Conservation (phyloP, 53 echinoderm and acorn worm species). For the Echinarachnius parma region DNA sequence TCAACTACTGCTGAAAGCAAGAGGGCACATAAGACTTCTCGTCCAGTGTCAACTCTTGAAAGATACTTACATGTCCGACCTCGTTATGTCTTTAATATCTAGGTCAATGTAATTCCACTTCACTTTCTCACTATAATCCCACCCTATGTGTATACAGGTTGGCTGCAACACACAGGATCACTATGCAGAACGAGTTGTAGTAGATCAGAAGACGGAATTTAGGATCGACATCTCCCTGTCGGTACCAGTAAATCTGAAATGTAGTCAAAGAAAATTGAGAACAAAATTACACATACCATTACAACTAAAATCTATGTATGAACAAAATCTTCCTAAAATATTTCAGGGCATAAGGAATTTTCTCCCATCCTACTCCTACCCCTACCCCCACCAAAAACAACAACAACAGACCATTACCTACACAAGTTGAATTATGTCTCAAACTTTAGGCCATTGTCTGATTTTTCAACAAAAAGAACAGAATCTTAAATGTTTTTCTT, state of each 20-base stretch:
- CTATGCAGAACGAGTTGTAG: constrained; percentile 79
- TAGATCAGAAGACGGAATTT: constrained; percentile 89
- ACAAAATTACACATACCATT: not conserved
- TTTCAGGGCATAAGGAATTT: not conserved
- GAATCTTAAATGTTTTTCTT: no score
- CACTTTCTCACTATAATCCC: not conserved
- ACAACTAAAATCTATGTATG: not conserved
- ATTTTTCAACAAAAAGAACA: no score
- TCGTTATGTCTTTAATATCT: not conserved
- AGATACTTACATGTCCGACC: not conserved
- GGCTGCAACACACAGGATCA: constrained; percentile 78
- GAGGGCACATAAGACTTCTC: no score
- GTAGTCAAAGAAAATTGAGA: constrained; percentile 9
- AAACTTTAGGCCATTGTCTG: no score
- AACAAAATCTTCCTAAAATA: not conserved
- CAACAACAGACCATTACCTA: no score
- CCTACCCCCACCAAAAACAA: not conserved
- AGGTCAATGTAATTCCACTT: not conserved
- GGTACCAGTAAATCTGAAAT: constrained; percentile 92
- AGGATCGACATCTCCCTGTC: constrained; percentile 90
- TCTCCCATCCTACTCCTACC: not conserved
- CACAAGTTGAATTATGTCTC: no score
- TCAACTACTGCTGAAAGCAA: no score
- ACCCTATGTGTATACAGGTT: constrained; percentile 77
- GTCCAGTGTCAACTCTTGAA: not conserved